These are phyloP conservation scores for Agrotis puta DNA, from an alignment of 2,888 invertebrate species.

Conservation along the genomic window DNA sequence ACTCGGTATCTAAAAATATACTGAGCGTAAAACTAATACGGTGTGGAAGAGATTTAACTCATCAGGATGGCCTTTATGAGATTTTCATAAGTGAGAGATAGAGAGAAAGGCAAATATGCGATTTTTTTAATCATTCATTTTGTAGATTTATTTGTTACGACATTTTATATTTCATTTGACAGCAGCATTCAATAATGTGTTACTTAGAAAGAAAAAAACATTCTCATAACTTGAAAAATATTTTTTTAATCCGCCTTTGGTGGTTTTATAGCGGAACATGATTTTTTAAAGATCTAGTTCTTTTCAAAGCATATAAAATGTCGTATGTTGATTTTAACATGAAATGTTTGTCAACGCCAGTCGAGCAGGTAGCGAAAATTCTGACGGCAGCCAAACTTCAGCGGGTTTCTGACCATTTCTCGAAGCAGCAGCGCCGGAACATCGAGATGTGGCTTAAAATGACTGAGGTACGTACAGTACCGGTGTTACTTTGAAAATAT, in stretches of 20 bases:
- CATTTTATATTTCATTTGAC: slow-evolving; percentile 43
- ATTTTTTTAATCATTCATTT: background rate
- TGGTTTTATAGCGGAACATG: background rate
- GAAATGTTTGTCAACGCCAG: slow-evolving; percentile 88
- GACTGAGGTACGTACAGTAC: slow-evolving; percentile 93
- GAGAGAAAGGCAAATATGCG: background rate
- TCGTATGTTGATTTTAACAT: slow-evolving; percentile 40
- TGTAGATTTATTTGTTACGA: background rate
- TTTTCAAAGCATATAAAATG: slow-evolving; percentile 50
- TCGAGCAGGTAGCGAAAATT: slow-evolving; percentile 99
- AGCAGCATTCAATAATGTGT: background rate
- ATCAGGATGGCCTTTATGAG: no score
- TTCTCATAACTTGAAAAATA: no score
- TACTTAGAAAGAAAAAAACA: background rate
- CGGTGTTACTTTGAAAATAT: slow-evolving; percentile 16
- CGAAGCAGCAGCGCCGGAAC: slow-evolving; percentile 99
- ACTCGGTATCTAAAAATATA: background rate
- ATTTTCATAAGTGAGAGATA: background rate
- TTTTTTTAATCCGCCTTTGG: background rate
- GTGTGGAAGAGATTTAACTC: background rate
- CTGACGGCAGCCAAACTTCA: slow-evolving; percentile 98
- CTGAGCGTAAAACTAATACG: background rate
- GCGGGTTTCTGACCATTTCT: slow-evolving; percentile 99
- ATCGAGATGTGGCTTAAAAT: slow-evolving; percentile 99
- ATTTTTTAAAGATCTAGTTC: background rate